Evolutionary conservation across 2,888 invertebrate genomes (phyloP).

Genomic region (Anaspis maculata): DNA sequence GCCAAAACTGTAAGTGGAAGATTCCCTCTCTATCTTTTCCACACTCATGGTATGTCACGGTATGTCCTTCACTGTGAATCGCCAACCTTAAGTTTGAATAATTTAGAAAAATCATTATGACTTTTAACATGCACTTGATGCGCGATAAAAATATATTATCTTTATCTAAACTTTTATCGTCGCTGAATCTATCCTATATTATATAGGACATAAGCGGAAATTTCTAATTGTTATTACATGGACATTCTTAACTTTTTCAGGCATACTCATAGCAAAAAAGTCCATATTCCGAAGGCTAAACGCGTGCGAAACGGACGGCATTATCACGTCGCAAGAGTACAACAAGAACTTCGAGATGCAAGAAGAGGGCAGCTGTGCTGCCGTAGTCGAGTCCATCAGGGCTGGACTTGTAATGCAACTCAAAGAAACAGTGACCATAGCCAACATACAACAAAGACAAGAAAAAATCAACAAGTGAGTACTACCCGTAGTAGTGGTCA

Average conservation of each 20-base stretch:
- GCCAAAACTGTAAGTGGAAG: no score
- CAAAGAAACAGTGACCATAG: slow-evolving; percentile 69
- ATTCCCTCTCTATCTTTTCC: no score
- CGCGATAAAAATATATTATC: slow-evolving; percentile 12
- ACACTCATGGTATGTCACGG: no score
- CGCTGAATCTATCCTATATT: not conserved
- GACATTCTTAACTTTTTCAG: slow-evolving; percentile 30
- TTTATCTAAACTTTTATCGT: slow-evolving; percentile 1
- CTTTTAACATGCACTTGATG: no score
- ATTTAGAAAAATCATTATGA: no score
- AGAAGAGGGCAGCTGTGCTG: slow-evolving; percentile 71
- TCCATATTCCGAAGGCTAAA: slow-evolving; percentile 44
- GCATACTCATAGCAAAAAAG: slow-evolving; percentile 58
- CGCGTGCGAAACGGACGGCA: slow-evolving; percentile 36
- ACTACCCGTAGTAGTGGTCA: no score
- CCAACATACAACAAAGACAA: slow-evolving; percentile 62
- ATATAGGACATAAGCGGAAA: no score
- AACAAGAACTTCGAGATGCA: slow-evolving; percentile 50
- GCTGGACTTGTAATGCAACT: slow-evolving; percentile 81
- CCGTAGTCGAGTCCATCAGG: slow-evolving; percentile 72
- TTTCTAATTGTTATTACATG: slow-evolving; percentile 3
- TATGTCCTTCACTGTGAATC: no score
- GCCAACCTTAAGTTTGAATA: no score
- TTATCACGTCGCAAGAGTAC: slow-evolving; percentile 37
- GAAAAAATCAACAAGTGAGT: slow-evolving; percentile 66